Evolutionary conservation across 2,888 invertebrate genomes (phyloP).

Genomic region (Andrena bucephala): DNA sequence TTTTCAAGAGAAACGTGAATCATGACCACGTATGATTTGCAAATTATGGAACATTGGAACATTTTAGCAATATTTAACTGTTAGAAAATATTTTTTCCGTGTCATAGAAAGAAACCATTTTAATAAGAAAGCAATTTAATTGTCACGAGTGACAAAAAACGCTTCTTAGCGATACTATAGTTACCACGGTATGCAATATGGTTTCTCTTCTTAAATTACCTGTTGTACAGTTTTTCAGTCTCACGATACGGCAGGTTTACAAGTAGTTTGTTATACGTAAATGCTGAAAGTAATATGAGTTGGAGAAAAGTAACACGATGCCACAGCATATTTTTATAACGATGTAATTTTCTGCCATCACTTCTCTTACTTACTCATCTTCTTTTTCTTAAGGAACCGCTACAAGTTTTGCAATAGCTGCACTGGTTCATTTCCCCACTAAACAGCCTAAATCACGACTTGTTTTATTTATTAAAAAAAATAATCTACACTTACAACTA

Average conservation of each 20-base stretch:
- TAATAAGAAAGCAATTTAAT: conserved; percentile 10
- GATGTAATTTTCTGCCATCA: conserved; percentile 10
- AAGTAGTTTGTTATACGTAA: conserved; percentile 60
- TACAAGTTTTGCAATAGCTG: too few species aligned
- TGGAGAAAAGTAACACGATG: conserved; percentile 50
- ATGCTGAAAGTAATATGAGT: conserved; percentile 60
- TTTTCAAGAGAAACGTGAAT: too few species aligned
- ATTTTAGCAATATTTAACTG: too few species aligned
- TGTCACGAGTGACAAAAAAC: conserved; percentile 26
- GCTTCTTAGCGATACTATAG: conserved; percentile 28
- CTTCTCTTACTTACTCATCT: background rate
- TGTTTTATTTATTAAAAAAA: background rate
- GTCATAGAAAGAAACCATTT: background rate
- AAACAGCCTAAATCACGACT: background rate
- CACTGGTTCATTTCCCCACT: too few species aligned
- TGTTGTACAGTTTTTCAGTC: conserved; percentile 53
- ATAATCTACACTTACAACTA: background rate
- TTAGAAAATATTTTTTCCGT: too few species aligned
- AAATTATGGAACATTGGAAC: too few species aligned
- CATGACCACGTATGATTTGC: too few species aligned
- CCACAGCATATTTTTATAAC: conserved; percentile 38
- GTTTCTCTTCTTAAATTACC: conserved; percentile 68
- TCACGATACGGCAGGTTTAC: conserved; percentile 61
- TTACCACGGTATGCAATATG: conserved; percentile 59
- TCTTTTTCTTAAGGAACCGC: background rate